A percentile compares a stretch with the other conserved stretches of the same genome.
phyloP scores from a whole-genome alignment of 2,113 vertebrate genomes.

The Brachyhypopomus occidentalis region DNA sequence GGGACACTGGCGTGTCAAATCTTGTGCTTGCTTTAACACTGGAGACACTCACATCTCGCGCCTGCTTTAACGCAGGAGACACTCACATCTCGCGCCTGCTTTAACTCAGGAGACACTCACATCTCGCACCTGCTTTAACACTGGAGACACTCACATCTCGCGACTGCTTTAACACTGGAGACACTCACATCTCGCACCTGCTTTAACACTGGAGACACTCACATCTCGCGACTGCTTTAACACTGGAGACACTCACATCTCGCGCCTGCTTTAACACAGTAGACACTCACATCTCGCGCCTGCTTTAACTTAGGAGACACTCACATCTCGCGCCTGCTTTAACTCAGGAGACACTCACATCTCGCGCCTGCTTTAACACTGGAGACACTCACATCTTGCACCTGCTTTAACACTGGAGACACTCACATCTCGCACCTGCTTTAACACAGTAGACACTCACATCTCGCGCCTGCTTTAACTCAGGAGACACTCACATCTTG shows the following conservation, averaged over 20 bases:
- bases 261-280: no score
- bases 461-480: no score
- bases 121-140: no score
- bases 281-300: no score
- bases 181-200: constrained; percentile 73
- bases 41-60: constrained; percentile 73
- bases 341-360: no score
- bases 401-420: no score
- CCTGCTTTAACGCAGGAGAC: no score
- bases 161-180: neutral
- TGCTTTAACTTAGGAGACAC: constrained; percentile 51
- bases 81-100: neutral
- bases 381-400: constrained; percentile 73
- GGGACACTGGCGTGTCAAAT: no score
- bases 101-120: constrained; percentile 73
- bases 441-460: no score
- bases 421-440: neutral
- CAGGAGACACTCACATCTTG: no score
- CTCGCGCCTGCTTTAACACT: neutral
- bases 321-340: constrained; percentile 69
- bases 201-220: no score
- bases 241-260: constrained; percentile 74
- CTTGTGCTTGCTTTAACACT: neutral
- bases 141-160: no score
- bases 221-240: neutral